A percentile compares a stretch with the other conserved stretches of the same genome.
Conservation (phyloP, 2,797 vertebrate genomes). For the Sebastes vulpes region DNA sequence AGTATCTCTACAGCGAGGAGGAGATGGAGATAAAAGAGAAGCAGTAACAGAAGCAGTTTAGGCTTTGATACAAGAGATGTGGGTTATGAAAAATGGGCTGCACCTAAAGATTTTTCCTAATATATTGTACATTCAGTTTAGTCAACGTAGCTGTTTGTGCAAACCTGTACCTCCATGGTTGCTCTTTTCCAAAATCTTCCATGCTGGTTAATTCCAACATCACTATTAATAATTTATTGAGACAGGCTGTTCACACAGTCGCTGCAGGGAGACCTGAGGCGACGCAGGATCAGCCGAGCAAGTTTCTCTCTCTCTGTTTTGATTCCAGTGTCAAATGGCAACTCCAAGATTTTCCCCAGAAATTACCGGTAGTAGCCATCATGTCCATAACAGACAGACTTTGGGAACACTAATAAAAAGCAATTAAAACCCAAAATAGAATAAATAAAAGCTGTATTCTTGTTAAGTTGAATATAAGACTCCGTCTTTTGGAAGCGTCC, state of each 20-base stretch:
- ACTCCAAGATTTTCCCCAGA: not conserved
- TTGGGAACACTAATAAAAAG: not conserved
- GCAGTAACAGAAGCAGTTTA: conserved; percentile 2
- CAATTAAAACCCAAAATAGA: not conserved
- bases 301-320: conserved; percentile 17
- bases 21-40: conserved; percentile 38
- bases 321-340: not conserved
- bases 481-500: not conserved
- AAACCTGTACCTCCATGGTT: not conserved
- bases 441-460: not conserved
- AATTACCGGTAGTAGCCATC: not conserved
- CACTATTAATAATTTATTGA: conserved; percentile 49
- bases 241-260: conserved; percentile 36
- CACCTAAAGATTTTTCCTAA: not conserved
- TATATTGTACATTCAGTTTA: not conserved
- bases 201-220: conserved; percentile 5
- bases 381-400: not conserved
- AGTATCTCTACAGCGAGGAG: conserved; percentile 3
- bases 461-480: not conserved
- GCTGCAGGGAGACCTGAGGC: conserved; percentile 50
- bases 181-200: not conserved
- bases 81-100: not conserved
- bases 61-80: conserved; percentile 11
- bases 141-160: not conserved
- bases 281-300: conserved; percentile 9